Evolutionary conservation across 2,888 invertebrate genomes (phyloP).

Genomic region (Thumatha senex): DNA sequence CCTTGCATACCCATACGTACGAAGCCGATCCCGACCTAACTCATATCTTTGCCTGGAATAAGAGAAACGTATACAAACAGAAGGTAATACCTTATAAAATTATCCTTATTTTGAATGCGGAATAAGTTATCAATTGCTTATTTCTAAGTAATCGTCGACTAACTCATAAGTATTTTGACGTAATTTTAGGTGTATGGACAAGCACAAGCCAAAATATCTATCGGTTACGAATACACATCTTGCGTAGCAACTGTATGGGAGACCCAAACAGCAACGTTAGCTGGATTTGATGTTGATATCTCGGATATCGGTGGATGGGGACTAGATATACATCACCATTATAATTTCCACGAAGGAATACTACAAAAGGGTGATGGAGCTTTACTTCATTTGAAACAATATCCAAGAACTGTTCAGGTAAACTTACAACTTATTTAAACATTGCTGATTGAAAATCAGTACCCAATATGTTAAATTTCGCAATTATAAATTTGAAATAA

Average conservation of each 20-base stretch:
- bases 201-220: constrained; percentile 93
- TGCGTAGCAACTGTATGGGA: constrained; percentile 97
- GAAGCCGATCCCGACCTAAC: constrained; percentile 98
- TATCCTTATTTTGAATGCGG: background rate
- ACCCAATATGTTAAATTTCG: background rate
- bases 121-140: background rate
- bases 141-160: background rate
- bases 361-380: constrained; percentile 99
- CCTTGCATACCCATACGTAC: constrained; percentile 94
- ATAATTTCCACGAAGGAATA: constrained; percentile 99
- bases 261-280: constrained; percentile 95
- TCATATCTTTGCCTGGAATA: constrained; percentile 99
- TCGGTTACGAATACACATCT: constrained; percentile 97
- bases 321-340: constrained; percentile 98
- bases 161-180: background rate
- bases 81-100: constrained; percentile 79
- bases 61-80: constrained; percentile 98
- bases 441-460: too few species aligned
- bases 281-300: constrained; percentile 98
- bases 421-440: background rate
- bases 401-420: constrained; percentile 92
- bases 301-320: constrained; percentile 99
- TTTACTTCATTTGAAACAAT: constrained; percentile 95
- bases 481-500: background rate
- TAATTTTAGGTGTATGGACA: constrained; percentile 88